A percentile compares a stretch with the other conserved stretches of the same genome.
These are phyloP conservation scores for Coregonus ussuriensis DNA, from an alignment of 2,797 vertebrate species.

Conservation along the genomic window DNA sequence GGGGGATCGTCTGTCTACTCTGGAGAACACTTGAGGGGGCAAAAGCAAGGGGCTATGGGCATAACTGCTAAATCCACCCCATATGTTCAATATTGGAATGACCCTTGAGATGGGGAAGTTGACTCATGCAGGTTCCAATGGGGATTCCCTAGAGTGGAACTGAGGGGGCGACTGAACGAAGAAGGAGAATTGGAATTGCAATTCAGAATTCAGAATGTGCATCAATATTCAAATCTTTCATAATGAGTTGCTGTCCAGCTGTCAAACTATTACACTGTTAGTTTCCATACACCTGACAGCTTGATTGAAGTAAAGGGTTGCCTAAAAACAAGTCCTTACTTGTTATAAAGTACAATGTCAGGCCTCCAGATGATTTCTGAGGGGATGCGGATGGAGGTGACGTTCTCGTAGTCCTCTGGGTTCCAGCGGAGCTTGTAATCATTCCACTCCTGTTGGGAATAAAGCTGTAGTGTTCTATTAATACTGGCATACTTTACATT, in stretches of 20 bases:
- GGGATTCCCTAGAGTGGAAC: background rate
- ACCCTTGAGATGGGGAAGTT: background rate
- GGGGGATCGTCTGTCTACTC: too few species aligned
- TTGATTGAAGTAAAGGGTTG: background rate
- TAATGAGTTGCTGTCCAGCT: background rate
- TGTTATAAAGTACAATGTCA: conserved; percentile 98
- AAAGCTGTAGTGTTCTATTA: conserved; percentile 9
- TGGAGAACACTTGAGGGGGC: too few species aligned
- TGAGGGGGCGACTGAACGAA: background rate
- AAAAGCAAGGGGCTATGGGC: too few species aligned
- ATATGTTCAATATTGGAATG: too few species aligned
- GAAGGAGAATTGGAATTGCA: background rate
- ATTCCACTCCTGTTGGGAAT: conserved; percentile 86
- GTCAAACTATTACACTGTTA: conserved; percentile 2
- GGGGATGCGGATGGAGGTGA: conserved; percentile 94
- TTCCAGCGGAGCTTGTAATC: conserved; percentile 98
- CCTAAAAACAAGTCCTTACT: conserved; percentile 74
- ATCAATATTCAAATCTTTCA: background rate
- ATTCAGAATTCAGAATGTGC: background rate
- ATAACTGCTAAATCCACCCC: too few species aligned
- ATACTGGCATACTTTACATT: background rate
- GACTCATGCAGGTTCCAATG: background rate
- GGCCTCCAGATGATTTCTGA: conserved; percentile 98
- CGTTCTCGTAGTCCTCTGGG: conserved; percentile 91
- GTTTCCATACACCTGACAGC: background rate